phyloP scores from a whole-genome alignment of 2,888 invertebrate genomes.

The Erebia ligea region DNA sequence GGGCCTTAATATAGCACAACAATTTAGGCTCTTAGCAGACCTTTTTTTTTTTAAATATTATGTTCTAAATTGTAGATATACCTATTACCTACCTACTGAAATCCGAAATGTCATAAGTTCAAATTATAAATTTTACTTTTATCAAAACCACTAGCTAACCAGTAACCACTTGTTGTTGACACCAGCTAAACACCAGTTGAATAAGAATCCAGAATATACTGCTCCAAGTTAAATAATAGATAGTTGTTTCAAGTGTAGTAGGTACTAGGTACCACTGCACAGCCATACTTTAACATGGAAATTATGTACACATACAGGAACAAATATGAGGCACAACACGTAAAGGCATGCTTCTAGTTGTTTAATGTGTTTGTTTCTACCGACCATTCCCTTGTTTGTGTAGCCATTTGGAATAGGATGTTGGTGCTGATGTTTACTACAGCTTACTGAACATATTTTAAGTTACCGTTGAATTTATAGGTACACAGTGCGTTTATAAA shows the following conservation, averaged over 20 bases:
- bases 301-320: constrained; percentile 14
- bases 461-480: constrained; percentile 23
- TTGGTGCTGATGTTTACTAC: constrained; percentile 16
- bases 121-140: too few relatives aligned
- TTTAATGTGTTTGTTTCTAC: constrained; percentile 27
- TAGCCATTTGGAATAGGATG: constrained; percentile 23
- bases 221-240: neutral
- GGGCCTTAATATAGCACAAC: too few relatives aligned
- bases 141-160: too few relatives aligned
- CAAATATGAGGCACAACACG: constrained; percentile 13
- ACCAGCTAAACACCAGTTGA: neutral
- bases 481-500: neutral
- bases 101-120: too few relatives aligned
- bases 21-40: too few relatives aligned
- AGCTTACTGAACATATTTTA: constrained; percentile 16
- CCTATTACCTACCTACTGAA: too few relatives aligned
- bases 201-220: neutral
- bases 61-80: too few relatives aligned
- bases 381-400: constrained; percentile 13
- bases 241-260: neutral
- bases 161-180: too few relatives aligned
- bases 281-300: neutral
- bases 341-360: constrained; percentile 14
- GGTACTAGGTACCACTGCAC: neutral
- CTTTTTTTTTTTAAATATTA: too few relatives aligned